phyloP scores from a whole-genome alignment of 2,888 invertebrate genomes.

The Byasa hedistus region DNA sequence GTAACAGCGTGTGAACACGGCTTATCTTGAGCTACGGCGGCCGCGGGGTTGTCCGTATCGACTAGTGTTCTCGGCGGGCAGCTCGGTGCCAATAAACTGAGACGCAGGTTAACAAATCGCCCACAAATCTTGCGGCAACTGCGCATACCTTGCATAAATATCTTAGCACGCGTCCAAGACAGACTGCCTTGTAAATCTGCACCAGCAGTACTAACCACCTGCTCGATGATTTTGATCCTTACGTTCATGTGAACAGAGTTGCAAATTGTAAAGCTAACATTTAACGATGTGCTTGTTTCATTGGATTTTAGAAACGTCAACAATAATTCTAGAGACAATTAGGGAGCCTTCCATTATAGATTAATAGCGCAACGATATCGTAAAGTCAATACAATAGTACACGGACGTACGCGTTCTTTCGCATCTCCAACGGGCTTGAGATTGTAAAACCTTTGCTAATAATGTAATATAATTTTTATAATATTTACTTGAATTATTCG shows the following conservation, averaged over 20 bases:
- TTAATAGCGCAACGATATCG: constrained; percentile 54
- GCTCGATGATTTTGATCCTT: constrained; percentile 19
- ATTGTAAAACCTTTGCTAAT: background rate
- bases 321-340: constrained; percentile 60
- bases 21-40: constrained; percentile 12
- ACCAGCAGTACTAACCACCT: constrained; percentile 37
- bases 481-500: too few species aligned
- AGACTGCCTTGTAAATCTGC: constrained; percentile 51
- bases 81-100: constrained; percentile 27
- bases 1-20: constrained; percentile 13
- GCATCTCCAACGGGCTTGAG: background rate
- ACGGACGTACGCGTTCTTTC: background rate
- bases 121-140: constrained; percentile 47
- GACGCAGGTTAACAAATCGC: constrained; percentile 52
- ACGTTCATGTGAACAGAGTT: background rate
- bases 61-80: constrained; percentile 18
- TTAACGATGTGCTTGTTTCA: constrained; percentile 2
- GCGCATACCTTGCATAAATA: constrained; percentile 54
- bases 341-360: constrained; percentile 50
- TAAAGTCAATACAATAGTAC: constrained; percentile 27
- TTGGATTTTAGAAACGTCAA: constrained; percentile 44
- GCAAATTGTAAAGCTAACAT: constrained; percentile 13
- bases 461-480: too few species aligned
- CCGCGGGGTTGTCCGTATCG: constrained; percentile 8
- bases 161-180: constrained; percentile 50